Evolutionary conservation across 92 coral and sea anemone genomes (phyloP), one percentile per base, ranked within the genome.

Genomic region (Zoanthus gigantus): DNA sequence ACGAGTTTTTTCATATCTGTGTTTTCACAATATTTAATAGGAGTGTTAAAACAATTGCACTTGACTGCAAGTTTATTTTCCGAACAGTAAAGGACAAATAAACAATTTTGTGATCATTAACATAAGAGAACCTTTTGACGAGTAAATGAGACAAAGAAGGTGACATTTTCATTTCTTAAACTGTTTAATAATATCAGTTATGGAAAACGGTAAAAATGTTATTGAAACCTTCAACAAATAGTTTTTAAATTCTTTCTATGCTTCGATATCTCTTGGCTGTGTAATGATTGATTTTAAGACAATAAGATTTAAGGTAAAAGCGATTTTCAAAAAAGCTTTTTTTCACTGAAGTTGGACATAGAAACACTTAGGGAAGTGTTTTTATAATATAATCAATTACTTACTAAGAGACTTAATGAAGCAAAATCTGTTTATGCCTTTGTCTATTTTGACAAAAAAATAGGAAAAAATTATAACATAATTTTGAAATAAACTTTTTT

Each of bases 1-100:
- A 53, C 31, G n/a, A 66, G 60, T 65, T 81, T 80, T 80, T 81
- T 18, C 14, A 69, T 69, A 65, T 67, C 58, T 66, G 61, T 81
- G 85, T 81, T 81, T 81, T 81, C 28, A 81, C 53, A 81, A 23
- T 71, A 18, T 66, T 81, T 65, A 37, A 81, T 47, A 17, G 18
- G 63, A 65, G 85, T 66, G 45, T 81, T 68, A 66, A n/a, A 45
- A 42, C 71, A 81, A 66, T 65, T 65, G 66, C 53, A 81, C 28
- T 81, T 81, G 73, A 81, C 85, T 63, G 15, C 50, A 67, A 65
- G 37, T n/a, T 61, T 29, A 12, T 76, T 28, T 46, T 30, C 28
- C 58, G 46, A 66, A 81, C 45, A 45, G n/a, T 67, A 13, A 8
- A 66, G 31, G 53, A 46, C 45, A 81, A 81, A 66, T 81, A 81